These are phyloP conservation scores for Pelochelys cantorii DNA, from an alignment of 2,797 vertebrate species.

Conservation along the genomic window DNA sequence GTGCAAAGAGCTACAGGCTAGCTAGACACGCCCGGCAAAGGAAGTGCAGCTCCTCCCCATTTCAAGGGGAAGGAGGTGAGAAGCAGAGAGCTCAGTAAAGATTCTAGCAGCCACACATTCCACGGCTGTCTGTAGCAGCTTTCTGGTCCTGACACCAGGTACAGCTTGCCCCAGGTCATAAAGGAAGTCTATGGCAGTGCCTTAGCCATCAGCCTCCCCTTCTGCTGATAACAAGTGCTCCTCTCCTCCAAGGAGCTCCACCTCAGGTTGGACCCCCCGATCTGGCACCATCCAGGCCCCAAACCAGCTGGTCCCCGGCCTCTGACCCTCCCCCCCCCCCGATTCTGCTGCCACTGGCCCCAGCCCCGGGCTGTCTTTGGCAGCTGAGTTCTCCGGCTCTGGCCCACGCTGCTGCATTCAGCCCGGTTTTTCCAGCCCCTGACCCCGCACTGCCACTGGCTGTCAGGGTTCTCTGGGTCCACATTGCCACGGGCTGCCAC, in stretches of 20 bases:
- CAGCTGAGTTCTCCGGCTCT: too few species aligned
- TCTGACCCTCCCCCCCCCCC: too few species aligned
- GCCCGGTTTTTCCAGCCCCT: too few species aligned
- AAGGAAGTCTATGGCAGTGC: background rate
- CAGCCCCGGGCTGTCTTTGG: too few species aligned
- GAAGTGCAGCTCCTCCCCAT: background rate
- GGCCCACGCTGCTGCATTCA: too few species aligned
- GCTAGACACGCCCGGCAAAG: background rate
- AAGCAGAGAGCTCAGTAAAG: background rate
- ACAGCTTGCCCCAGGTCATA: background rate
- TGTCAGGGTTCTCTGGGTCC: too few species aligned
- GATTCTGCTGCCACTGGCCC: too few species aligned
- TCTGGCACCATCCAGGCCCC: too few species aligned
- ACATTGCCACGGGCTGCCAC: too few species aligned
- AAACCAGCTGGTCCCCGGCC: too few species aligned
- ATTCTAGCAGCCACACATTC: rapidly evolving
- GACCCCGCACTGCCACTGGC: too few species aligned
- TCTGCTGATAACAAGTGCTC: background rate
- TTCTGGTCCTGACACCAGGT: background rate
- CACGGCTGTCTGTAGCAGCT: background rate
- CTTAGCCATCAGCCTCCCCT: background rate
- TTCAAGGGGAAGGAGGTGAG: background rate
- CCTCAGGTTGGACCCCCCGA: too few species aligned
- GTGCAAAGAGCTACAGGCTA: rapidly evolving
- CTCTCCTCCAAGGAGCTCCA: background rate